Conservation (phyloP, 2,113 vertebrate species). For the Ranitomeya variabilis region DNA sequence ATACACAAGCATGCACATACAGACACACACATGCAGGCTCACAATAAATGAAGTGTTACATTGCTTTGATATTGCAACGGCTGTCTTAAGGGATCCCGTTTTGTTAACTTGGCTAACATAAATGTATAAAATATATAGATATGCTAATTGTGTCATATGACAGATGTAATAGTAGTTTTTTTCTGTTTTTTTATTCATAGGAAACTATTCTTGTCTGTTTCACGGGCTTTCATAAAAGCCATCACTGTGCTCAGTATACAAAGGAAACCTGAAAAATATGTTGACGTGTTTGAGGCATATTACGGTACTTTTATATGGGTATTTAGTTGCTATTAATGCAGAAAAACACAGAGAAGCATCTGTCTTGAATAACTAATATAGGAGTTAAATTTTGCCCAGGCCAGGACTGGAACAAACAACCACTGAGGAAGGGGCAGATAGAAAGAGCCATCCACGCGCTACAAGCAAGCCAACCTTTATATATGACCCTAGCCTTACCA, state of each 20-base stretch:
- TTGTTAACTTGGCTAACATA: slow-evolving; percentile 6
- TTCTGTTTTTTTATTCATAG: background rate
- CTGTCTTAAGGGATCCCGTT: background rate
- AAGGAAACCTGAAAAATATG: background rate
- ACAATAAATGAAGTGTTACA: slow-evolving; percentile 44
- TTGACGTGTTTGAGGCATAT: background rate
- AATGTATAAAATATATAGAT: background rate
- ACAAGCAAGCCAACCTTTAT: no score
- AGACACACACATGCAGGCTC: slow-evolving; percentile 47
- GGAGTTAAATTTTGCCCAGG: background rate
- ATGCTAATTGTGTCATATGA: background rate
- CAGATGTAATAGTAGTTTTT: background rate
- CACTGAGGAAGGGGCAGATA: no score
- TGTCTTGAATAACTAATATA: background rate
- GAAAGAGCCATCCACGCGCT: no score
- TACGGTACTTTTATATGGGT: background rate
- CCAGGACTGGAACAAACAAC: background rate
- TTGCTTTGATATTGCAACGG: slow-evolving; percentile 41
- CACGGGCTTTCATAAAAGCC: background rate
- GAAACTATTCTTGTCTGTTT: background rate
- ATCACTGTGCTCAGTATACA: background rate
- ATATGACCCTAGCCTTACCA: no score
- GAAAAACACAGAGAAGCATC: background rate
- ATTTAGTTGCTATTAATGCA: background rate
- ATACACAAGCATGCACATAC: slow-evolving; percentile 58